Conservation (phyloP, 2,797 vertebrate species). For the Sardinella longiceps region DNA sequence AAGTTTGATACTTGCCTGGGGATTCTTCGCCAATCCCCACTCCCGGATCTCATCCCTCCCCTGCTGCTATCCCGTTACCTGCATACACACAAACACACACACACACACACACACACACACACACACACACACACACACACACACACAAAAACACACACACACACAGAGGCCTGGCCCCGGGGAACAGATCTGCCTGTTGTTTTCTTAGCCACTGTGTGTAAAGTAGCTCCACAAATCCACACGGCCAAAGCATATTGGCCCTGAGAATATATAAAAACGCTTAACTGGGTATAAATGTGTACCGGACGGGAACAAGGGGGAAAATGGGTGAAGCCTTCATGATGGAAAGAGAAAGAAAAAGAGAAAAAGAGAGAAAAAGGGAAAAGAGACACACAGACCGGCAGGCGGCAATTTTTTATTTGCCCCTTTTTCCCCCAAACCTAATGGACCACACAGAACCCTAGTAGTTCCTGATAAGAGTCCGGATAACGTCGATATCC, state of each 20-base stretch:
- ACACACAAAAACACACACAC: conserved; percentile 17
- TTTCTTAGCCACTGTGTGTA: conserved; percentile 33
- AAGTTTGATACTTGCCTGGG: conserved; percentile 76
- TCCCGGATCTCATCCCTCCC: conserved; percentile 28
- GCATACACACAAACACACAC: conserved; percentile 23
- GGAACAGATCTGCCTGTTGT: conserved; percentile 66
- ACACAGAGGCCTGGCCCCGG: conserved; percentile 50
- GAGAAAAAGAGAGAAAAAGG: neutral
- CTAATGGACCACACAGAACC: conserved; percentile 23
- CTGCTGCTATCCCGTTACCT: conserved; percentile 36
- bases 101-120: conserved; percentile 30
- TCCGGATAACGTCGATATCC: conserved; percentile 13
- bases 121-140: conserved; percentile 23
- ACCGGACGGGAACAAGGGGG: neutral
- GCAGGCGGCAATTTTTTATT: conserved; percentile 19
- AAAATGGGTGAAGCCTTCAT: conserved; percentile 6
- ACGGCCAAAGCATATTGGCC: conserved; percentile 57
- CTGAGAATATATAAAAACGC: conserved; percentile 39
- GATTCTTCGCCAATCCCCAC: conserved; percentile 59
- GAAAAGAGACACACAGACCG: neutral
- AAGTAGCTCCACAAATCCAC: conserved; percentile 57
- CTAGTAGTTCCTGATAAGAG: conserved; percentile 15
- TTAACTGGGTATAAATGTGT: conserved; percentile 12
- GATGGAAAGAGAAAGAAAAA: neutral
- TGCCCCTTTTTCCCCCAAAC: neutral